These are phyloP conservation scores for Platycercus adscitus DNA, from an alignment of 2,113 vertebrate genomes.

Conservation along the genomic window DNA sequence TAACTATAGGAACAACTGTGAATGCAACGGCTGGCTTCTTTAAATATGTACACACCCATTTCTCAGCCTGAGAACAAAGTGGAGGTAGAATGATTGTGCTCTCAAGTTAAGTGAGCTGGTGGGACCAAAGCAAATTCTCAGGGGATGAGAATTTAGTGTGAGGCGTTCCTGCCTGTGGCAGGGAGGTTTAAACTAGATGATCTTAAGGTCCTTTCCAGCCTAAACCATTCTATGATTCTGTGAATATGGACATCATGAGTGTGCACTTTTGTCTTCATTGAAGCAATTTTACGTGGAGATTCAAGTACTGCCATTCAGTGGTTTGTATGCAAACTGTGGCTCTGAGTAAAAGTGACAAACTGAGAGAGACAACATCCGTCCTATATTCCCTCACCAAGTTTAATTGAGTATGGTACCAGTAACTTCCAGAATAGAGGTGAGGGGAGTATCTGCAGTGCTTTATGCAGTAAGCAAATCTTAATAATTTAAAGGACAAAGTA, in stretches of 20 bases:
- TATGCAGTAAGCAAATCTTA: background rate
- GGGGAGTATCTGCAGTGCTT: background rate
- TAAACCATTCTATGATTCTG: background rate
- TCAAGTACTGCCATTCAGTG: background rate
- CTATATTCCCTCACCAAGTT: background rate
- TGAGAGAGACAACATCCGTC: background rate
- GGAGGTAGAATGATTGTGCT: background rate
- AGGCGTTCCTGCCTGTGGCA: background rate
- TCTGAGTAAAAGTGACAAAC: background rate
- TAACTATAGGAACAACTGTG: background rate
- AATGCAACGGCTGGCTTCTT: background rate
- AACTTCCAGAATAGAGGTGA: background rate
- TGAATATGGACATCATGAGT: background rate
- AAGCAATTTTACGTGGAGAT: background rate
- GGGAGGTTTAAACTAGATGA: background rate
- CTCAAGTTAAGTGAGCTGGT: background rate
- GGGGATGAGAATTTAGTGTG: background rate
- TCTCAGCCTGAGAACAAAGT: background rate
- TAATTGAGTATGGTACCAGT: slow-evolving; percentile 7
- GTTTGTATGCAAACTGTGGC: background rate
- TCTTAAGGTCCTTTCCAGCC: background rate
- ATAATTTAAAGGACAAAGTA: background rate
- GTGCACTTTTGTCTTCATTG: background rate
- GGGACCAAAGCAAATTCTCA: background rate
- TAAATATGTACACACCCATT: background rate